Evolutionary conservation across 2,113 vertebrate genomes (phyloP), one percentile per base, ranked within the genome.

Genomic region (Proteles cristata): DNA sequence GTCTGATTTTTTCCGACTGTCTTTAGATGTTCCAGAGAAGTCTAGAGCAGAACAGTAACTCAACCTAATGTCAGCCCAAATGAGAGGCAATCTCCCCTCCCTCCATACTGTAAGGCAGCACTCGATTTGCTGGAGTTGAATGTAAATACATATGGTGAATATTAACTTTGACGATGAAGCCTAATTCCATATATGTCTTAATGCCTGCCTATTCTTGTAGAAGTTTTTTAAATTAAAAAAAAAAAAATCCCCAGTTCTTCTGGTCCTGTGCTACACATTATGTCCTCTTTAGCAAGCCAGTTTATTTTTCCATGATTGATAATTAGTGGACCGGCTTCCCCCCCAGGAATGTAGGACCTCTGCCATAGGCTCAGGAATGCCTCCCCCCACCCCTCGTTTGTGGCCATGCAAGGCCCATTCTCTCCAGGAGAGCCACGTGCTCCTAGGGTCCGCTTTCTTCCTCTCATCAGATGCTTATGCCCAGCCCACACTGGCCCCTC

Each of bases 301-400:
- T 98, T 98, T 98, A 97, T 98, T 98, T 98, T 98, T 97, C 97
- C 94, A 21, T 88, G 55, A 90, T 71, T 95, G 97, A 93, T 97
- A 97, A 98, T 98, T 95, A 98, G 97, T 11, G 0, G 7, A 96
- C 89, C 35, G 3, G 93, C 97, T 95, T 7, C 35, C 48, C 39
- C 43, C 39, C 61, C 81, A 45, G 81, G 61, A 96, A 89, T 92
- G 95, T 69, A 65, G 76, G 39, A 94, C 87, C 95, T 5, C 93
- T 63, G 45, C 71, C 33, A 0, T 50, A n/a, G 65, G 80, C 58
- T 76, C 16, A 2, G 61, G 61, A 73, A 55, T 0, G 3, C 35
- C 76, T 95, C 97, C 96, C 96, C 88, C 88, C 35, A 89, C 97
- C 96, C 96, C 88, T 87, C 31, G 90, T 97, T 93, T 86, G 93